Conservation (phyloP, 2,113 vertebrate species). For the Chaetodon auriga region DNA sequence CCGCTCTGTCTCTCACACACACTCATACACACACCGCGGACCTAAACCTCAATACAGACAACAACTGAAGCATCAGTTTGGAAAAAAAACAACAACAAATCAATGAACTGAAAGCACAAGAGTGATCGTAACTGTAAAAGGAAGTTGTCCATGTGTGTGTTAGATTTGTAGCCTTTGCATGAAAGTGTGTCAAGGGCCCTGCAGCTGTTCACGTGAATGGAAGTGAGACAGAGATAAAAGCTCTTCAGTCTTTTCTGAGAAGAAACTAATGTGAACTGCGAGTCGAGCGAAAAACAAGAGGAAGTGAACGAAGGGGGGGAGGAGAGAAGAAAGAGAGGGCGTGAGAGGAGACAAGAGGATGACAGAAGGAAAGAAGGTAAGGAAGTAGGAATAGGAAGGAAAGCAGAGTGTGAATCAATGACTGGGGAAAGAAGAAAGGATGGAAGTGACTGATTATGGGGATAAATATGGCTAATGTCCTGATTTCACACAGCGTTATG, state of each 20-base stretch:
- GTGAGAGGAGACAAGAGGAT: background rate
- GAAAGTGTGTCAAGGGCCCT: slow-evolving; percentile 12
- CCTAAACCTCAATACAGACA: background rate
- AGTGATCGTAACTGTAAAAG: background rate
- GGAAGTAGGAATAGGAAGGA: too few species aligned
- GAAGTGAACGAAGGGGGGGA: slow-evolving; percentile 23
- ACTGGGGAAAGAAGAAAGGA: background rate
- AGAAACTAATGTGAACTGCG: slow-evolving; percentile 23
- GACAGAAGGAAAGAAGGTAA: background rate
- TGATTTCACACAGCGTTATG: background rate
- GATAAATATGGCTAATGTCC: background rate
- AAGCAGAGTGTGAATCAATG: background rate
- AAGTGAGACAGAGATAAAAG: slow-evolving; percentile 40
- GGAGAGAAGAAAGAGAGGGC: background rate
- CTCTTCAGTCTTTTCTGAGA: slow-evolving; percentile 21
- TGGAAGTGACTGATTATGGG: background rate
- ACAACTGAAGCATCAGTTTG: background rate
- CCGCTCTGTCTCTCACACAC: background rate
- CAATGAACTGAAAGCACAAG: background rate
- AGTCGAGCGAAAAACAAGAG: slow-evolving; percentile 44
- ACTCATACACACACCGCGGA: too few species aligned
- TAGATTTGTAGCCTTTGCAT: background rate
- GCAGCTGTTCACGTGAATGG: slow-evolving; percentile 45
- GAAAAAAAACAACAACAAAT: background rate
- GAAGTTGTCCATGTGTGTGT: background rate